Conservation (phyloP, 2,113 vertebrate species). For the Megatriorchis doriae region DNA sequence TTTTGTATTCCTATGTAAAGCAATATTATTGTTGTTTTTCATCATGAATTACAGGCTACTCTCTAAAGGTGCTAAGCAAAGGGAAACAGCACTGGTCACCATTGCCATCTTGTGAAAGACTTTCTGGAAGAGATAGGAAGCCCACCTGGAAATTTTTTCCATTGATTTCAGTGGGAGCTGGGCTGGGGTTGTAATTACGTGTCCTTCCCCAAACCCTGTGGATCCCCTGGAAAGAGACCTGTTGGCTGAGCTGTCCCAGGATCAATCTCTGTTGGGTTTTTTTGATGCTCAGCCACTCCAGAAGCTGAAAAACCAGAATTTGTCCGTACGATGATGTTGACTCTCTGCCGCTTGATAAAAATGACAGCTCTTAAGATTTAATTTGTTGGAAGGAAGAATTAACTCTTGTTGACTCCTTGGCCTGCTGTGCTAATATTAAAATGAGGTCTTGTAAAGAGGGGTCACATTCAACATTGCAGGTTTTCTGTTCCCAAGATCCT, state of each 20-base stretch:
- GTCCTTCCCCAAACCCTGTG: not conserved
- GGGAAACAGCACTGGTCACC: not conserved
- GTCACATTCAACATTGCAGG: not conserved
- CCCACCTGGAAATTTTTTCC: not conserved
- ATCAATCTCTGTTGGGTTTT: not conserved
- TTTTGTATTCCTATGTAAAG: slow-evolving; percentile 43
- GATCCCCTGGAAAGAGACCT: not conserved
- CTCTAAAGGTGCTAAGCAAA: not conserved
- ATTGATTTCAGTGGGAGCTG: not conserved
- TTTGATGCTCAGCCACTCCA: not conserved
- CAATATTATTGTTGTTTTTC: slow-evolving; percentile 18
- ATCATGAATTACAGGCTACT: not conserved
- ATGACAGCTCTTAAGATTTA: not conserved
- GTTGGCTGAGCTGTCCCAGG: not conserved
- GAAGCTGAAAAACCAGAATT: not conserved
- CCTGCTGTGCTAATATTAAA: not conserved
- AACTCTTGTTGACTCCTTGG: not conserved
- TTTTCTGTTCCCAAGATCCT: not conserved
- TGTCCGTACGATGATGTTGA: rapidly evolving
- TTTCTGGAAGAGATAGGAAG: not conserved
- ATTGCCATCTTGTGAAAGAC: not conserved
- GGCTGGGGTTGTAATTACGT: rapidly evolving
- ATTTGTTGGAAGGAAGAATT: not conserved
- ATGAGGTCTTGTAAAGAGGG: not conserved
- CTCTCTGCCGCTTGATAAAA: not conserved